Base-by-base conservation (phyloP, 1,140 invertebrate genomes). In the Meloidogyne hapla region DNA sequence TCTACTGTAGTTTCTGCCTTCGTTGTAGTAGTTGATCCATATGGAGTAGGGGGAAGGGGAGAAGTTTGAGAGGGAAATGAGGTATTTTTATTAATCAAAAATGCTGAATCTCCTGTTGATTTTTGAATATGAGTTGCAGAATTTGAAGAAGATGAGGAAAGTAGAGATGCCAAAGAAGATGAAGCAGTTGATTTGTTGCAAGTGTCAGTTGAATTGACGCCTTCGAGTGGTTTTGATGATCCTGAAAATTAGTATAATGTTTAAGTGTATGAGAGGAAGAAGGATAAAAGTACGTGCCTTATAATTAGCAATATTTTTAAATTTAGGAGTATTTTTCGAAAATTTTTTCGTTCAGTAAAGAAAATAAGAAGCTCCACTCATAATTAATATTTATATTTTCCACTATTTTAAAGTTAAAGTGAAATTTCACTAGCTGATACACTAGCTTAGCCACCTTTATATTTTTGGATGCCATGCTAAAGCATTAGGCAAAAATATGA, bases 111-210 rank as follows among this genome's bases (percentile, higher is more conserved):
- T 56, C 5, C 48, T 56, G 48, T 38, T 40, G n/a, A n/a, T n/a
- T 25, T 33, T 73, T 73, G 23, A 33, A 25, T 5, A 40, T 33
- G 25, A 45, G 67, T 33, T 12, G 67, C 23, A 28, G 56, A 38
- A 56, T 26, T n/a, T 23, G 71, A 73, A 8, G 42, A 61, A 33
- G 71, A 65, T 26, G 71, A 73, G 25, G 71, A 73, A 38, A 73
- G 69, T 28, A 70, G 5, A 9, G 71, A 73, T 12, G 71, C 71
- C 42, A 73, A 21, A 1, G 71, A 73, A 21, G 71, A 73, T 5
- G 71, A 73, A 40, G 71, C 71, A 13, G 71, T 73, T 12, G 71
- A 73, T 38, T 61, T n/a, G 71, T 63, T 65, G 48, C 64, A 21
- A 12, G 23, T 48, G 21, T 42, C 23, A 15, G 33, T 73, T 64